Evolutionary conservation across 2,797 vertebrate genomes (phyloP).

Genomic region (Thalassophryne amazonica): DNA sequence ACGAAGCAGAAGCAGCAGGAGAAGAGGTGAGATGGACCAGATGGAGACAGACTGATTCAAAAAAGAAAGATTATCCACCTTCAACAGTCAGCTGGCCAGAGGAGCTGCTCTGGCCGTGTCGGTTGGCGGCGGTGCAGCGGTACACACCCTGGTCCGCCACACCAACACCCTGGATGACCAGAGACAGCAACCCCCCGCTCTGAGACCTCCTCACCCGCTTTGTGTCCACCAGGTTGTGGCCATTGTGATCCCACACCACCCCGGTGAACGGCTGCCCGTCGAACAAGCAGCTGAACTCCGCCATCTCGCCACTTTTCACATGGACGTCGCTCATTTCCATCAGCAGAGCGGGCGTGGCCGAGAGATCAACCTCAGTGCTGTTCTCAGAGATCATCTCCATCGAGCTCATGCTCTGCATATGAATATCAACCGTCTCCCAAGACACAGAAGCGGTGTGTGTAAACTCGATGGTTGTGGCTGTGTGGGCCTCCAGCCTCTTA

Average conservation of each 20-base stretch:
- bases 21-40: slow-evolving; percentile 53
- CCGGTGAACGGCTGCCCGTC: slow-evolving; percentile 76
- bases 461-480: slow-evolving; percentile 66
- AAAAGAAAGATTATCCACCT: slow-evolving; percentile 83
- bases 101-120: slow-evolving; percentile 78
- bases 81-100: slow-evolving; percentile 86
- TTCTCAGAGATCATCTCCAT: slow-evolving; percentile 49
- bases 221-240: slow-evolving; percentile 69
- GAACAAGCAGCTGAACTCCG: slow-evolving; percentile 85
- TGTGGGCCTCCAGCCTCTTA: slow-evolving; percentile 40
- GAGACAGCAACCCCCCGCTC: slow-evolving; percentile 75
- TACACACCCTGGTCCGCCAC: slow-evolving; percentile 84
- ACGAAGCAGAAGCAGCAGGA: slow-evolving; percentile 51
- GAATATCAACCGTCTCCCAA: slow-evolving; percentile 52
- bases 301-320: slow-evolving; percentile 76
- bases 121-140: slow-evolving; percentile 80
- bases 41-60: slow-evolving; percentile 40
- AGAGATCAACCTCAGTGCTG: slow-evolving; percentile 24
- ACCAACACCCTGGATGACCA: slow-evolving; percentile 79
- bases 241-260: slow-evolving; percentile 82
- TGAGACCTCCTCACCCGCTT: slow-evolving; percentile 79
- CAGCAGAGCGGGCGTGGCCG: slow-evolving; percentile 71
- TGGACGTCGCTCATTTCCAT: slow-evolving; percentile 81
- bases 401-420: slow-evolving; percentile 52
- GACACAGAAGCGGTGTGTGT: slow-evolving; percentile 74